phyloP scores from a whole-genome alignment of 2,888 invertebrate species.

The Nomada flava region DNA sequence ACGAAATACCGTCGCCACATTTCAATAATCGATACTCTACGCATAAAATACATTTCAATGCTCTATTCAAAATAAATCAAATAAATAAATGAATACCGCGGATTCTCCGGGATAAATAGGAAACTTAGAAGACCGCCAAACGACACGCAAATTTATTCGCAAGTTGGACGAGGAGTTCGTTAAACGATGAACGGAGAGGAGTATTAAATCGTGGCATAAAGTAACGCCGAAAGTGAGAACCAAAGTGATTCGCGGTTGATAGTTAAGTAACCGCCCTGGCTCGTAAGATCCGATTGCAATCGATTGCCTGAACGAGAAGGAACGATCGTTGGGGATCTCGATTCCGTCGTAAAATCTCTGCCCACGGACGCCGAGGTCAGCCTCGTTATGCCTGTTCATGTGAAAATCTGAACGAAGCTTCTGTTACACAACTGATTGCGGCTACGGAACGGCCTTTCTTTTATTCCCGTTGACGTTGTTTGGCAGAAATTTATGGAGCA shows the following conservation, averaged over 20 bases:
- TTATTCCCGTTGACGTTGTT: not conserved
- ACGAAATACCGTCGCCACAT: not conserved
- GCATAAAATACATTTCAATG: no score
- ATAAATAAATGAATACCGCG: not conserved
- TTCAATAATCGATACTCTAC: not conserved
- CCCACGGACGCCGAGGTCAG: slow-evolving; percentile 40
- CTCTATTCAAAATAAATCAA: not conserved
- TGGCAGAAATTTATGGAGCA: not conserved
- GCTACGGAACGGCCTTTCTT: not conserved
- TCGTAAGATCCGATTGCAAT: slow-evolving; percentile 49
- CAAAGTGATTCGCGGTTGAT: slow-evolving; percentile 40
- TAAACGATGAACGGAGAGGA: slow-evolving; percentile 26
- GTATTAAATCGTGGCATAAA: slow-evolving; percentile 41
- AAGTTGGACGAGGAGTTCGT: slow-evolving; percentile 21
- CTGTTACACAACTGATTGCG: slow-evolving; percentile 17
- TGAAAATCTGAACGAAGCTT: slow-evolving; percentile 41
- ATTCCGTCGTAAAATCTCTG: slow-evolving; percentile 55
- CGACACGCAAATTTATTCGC: slow-evolving; percentile 17
- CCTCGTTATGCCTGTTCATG: slow-evolving; percentile 38
- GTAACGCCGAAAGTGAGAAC: slow-evolving; percentile 51
- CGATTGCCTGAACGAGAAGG: slow-evolving; percentile 51
- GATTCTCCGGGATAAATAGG: not conserved
- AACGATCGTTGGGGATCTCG: slow-evolving; percentile 51
- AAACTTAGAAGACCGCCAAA: slow-evolving; percentile 11
- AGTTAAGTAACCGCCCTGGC: slow-evolving; percentile 49